phyloP scores from a whole-genome alignment of 2,113 vertebrate genomes.

The Paradisaea rubra region DNA sequence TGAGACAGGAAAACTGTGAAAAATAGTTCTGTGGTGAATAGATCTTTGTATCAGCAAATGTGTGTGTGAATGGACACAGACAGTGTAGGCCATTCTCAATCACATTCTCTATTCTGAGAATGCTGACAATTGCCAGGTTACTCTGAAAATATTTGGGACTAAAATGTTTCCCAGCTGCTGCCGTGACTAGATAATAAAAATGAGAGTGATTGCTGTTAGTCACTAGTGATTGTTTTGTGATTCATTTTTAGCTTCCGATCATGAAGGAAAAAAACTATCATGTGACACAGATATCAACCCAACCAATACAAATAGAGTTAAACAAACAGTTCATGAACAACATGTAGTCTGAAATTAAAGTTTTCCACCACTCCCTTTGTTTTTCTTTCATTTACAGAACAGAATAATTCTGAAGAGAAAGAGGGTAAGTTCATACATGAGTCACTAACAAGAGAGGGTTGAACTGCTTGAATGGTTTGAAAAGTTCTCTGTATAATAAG shows the following conservation, averaged over 20 bases:
- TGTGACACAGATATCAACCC: slow-evolving; percentile 29
- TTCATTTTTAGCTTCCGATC: slow-evolving; percentile 23
- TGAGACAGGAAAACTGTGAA: neutral
- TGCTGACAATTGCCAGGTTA: neutral
- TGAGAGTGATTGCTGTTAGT: neutral
- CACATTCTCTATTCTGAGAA: neutral
- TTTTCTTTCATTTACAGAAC: neutral
- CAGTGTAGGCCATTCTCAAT: neutral
- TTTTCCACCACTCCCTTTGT: slow-evolving; percentile 40
- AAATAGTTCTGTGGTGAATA: neutral
- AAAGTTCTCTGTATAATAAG: neutral
- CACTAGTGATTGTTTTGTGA: slow-evolving; percentile 10
- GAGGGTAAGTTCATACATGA: neutral
- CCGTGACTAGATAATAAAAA: slow-evolving; percentile 12
- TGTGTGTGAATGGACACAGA: rapidly evolving
- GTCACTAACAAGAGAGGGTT: slow-evolving; percentile 1
- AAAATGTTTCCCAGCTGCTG: neutral
- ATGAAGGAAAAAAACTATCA: neutral
- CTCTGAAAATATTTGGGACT: neutral
- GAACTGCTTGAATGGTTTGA: neutral
- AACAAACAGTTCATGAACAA: slow-evolving; percentile 35
- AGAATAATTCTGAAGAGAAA: slow-evolving; percentile 8
- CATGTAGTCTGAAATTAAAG: slow-evolving; percentile 23
- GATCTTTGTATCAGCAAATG: neutral
- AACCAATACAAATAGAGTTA: slow-evolving; percentile 49